phyloP scores from a whole-genome alignment of 2,888 invertebrate species.

The Micropterix aruncella region DNA sequence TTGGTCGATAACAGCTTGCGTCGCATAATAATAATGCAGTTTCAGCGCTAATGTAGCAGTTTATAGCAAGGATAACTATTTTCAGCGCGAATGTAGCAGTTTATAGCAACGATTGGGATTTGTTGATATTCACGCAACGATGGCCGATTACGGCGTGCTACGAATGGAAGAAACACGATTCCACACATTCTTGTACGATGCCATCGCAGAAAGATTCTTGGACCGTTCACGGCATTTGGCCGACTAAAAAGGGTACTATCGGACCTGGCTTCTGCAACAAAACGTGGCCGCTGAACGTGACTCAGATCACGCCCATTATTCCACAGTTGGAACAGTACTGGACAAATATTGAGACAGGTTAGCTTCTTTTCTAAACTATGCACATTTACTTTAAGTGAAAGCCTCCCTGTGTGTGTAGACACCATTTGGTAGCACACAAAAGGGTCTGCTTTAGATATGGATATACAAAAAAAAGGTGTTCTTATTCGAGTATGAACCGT shows the following conservation, averaged over 20 bases:
- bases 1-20: too few species aligned
- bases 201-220: conserved; percentile 48
- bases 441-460: too few species aligned
- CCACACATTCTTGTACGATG: conserved; percentile 45
- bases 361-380: too few species aligned
- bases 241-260: conserved; percentile 48
- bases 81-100: conserved; percentile 4
- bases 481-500: too few species aligned
- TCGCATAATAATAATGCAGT: too few species aligned
- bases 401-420: too few species aligned
- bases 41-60: too few species aligned
- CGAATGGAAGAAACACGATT: conserved; percentile 48
- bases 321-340: conserved; percentile 44
- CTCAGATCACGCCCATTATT: conserved; percentile 42
- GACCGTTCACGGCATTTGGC: conserved; percentile 79
- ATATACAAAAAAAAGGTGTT: too few species aligned
- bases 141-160: conserved; percentile 66
- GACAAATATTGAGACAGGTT: conserved; percentile 59
- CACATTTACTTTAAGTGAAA: too few species aligned
- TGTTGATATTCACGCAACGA: conserved; percentile 65
- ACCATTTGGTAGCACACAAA: too few species aligned
- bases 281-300: conserved; percentile 49
- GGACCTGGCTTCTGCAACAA: conserved; percentile 63
- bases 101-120: conserved; percentile 60
- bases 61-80: too few species aligned